phyloP scores from a whole-genome alignment of 2,888 invertebrate genomes.

The Phalangium opilio region DNA sequence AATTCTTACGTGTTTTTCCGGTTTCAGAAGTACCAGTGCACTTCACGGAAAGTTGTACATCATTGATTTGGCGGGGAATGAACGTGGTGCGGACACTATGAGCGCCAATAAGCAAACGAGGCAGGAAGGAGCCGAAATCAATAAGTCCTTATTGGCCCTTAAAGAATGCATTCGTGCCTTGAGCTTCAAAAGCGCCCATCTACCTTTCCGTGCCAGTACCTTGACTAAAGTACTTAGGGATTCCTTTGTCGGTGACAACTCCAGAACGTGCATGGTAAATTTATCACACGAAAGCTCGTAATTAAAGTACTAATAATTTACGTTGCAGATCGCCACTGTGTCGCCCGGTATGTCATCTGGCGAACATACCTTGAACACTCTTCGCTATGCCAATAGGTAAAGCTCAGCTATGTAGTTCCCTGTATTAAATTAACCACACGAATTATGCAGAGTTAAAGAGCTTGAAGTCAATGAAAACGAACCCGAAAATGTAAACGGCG shows the following conservation, averaged over 20 bases:
- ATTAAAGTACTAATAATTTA: too few species aligned
- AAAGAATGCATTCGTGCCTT: conserved; percentile 94
- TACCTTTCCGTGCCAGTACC: conserved; percentile 94
- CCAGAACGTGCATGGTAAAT: conserved; percentile 78
- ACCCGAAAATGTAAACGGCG: too few species aligned
- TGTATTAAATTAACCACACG: too few species aligned
- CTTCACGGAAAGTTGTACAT: conserved; percentile 96
- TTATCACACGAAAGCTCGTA: too few species aligned
- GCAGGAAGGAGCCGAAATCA: conserved; percentile 92
- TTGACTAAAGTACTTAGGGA: conserved; percentile 88
- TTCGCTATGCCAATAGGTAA: too few species aligned
- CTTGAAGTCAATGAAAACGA: too few species aligned
- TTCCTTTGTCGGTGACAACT: conserved; percentile 94
- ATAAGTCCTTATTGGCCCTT: conserved; percentile 85
- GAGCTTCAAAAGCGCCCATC: conserved; percentile 84
- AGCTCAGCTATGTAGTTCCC: too few species aligned
- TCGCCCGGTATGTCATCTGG: too few species aligned
- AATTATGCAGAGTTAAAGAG: too few species aligned
- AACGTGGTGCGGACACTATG: conserved; percentile 93
- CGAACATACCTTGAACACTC: too few species aligned
- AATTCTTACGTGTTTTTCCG: neutral
- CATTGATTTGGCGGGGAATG: conserved; percentile 93
- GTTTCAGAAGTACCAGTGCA: conserved; percentile 39
- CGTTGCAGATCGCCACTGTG: too few species aligned
- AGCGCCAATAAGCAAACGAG: conserved; percentile 76